Percentiles rank a stretch among this genome's conserved stretches.
Conservation (phyloP, 2,888 invertebrate species). For the Gasteruption jaculator region DNA sequence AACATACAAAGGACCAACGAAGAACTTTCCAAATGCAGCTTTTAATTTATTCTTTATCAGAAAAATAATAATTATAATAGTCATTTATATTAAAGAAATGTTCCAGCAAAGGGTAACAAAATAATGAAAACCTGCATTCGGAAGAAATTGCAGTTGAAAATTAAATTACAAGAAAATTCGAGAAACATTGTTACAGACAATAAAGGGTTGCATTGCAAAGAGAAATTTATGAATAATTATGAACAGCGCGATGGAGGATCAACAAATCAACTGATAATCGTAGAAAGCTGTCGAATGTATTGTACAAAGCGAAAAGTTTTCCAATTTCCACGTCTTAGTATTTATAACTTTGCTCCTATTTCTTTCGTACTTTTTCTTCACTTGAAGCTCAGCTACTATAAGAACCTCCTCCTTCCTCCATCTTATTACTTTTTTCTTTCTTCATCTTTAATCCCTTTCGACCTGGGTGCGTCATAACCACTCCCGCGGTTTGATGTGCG, state of each 20-base stretch:
- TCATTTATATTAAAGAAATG: no score
- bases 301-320: conserved; percentile 31
- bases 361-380: conserved; percentile 19
- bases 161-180: conserved; percentile 19
- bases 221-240: not conserved
- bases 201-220: conserved; percentile 2
- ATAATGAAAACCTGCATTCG: conserved; percentile 12
- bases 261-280: conserved; percentile 24
- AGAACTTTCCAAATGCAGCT: no score
- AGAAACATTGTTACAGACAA: conserved; percentile 18
- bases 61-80: no score
- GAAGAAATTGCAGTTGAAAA: conserved; percentile 16
- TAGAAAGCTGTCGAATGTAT: conserved; percentile 19
- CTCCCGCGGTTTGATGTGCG: conserved; percentile 16
- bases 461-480: conserved; percentile 6
- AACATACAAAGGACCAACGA: no score
- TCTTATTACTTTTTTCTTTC: conserved; percentile 9
- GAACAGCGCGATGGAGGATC: conserved; percentile 16
- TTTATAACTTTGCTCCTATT: conserved; percentile 38
- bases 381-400: conserved; percentile 8
- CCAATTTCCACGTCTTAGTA: conserved; percentile 38
- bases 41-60: no score
- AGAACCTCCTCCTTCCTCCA: conserved; percentile 9
- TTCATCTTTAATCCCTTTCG: conserved; percentile 12
- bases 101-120: no score